These are phyloP conservation scores for Pseudois nayaur DNA, from an alignment of 2,113 vertebrate species.

Conservation along the genomic window DNA sequence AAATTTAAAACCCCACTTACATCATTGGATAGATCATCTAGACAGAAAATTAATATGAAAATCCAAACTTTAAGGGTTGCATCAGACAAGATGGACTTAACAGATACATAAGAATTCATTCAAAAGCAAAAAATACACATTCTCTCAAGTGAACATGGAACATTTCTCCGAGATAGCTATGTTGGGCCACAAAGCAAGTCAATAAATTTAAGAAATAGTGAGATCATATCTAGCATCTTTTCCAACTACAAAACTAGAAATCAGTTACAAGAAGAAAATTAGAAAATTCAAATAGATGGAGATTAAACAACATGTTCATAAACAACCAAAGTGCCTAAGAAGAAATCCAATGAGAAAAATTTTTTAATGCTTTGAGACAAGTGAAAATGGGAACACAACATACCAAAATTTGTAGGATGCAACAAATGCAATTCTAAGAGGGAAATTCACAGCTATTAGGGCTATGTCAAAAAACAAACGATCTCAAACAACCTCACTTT, in stretches of 20 bases:
- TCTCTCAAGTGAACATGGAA: not conserved
- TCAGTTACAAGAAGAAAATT: not conserved
- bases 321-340: not conserved
- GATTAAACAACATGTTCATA: not conserved
- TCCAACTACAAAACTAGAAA: not conserved
- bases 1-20: not conserved
- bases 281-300: not conserved
- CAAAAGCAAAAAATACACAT: not conserved
- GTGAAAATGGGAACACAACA: not conserved
- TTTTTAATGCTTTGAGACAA: not conserved
- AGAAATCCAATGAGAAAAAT: not conserved
- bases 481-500: not conserved
- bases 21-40: not conserved
- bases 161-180: not conserved
- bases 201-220: not conserved
- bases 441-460: not conserved
- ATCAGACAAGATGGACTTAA: not conserved
- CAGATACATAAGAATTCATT: not conserved
- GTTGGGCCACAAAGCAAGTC: not conserved
- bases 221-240: not conserved
- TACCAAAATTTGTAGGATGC: not conserved
- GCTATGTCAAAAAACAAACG: not conserved
- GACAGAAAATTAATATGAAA: not conserved
- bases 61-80: not conserved
- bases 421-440: not conserved